phyloP scores from a whole-genome alignment of 2,888 invertebrate species.

The Phytoseiulus persimilis region DNA sequence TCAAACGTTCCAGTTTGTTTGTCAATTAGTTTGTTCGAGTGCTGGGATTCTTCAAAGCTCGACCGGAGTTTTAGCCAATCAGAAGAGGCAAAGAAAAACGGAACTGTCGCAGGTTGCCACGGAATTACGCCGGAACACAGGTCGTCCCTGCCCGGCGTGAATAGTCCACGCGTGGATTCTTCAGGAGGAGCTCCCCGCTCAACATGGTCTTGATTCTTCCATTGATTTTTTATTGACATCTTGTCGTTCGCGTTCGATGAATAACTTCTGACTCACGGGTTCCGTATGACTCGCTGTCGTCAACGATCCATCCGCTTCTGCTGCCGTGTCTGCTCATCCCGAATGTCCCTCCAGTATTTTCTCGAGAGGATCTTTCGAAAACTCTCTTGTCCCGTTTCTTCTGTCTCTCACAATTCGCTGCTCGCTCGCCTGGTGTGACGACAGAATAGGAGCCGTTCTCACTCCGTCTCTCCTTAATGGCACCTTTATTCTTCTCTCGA shows the following conservation, averaged over 20 bases:
- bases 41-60: background rate
- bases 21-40: background rate
- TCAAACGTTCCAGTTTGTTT: background rate
- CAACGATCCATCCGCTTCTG: background rate
- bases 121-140: background rate
- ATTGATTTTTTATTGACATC: background rate
- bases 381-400: background rate
- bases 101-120: background rate
- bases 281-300: background rate
- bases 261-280: background rate
- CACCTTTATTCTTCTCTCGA: background rate
- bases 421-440: background rate
- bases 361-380: background rate
- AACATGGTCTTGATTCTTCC: background rate
- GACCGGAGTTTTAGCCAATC: background rate
- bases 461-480: background rate
- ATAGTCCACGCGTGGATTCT: background rate
- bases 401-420: background rate
- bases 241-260: background rate
- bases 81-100: background rate
- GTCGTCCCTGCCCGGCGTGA: background rate
- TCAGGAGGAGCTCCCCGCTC: background rate
- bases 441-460: background rate
- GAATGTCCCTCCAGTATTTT: background rate
- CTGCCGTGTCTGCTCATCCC: background rate